Evolutionary conservation across 1,140 invertebrate species (phyloP).

Genomic region (Megalonaias nervosa): DNA sequence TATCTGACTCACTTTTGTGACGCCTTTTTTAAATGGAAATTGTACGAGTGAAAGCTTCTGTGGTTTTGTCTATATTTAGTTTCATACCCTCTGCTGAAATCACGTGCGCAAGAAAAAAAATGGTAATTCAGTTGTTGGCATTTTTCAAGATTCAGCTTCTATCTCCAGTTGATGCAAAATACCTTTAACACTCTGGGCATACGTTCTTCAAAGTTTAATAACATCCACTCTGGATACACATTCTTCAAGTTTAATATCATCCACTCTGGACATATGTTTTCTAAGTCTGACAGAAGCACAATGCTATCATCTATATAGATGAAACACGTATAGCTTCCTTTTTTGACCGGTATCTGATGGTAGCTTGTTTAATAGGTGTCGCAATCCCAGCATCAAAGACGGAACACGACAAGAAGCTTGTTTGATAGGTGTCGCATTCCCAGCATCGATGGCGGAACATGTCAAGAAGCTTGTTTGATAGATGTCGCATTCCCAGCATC

Average conservation of each 20-base stretch:
- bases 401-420: neutral
- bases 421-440: neutral
- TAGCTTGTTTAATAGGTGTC: conserved; percentile 16
- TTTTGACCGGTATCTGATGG: conserved; percentile 65
- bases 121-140: conserved; percentile 31
- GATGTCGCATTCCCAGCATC: neutral
- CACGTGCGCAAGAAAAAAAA: conserved; percentile 36
- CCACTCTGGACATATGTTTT: neutral
- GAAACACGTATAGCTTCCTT: conserved; percentile 30
- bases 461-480: neutral
- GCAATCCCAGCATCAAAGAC: neutral
- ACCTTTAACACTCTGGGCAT: too few relatives aligned
- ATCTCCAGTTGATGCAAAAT: conserved; percentile 2
- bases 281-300: neutral
- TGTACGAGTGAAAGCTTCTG: neutral
- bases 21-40: conserved; percentile 29
- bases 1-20: conserved; percentile 33
- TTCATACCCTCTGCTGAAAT: conserved; percentile 18
- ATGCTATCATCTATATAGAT: conserved; percentile 23
- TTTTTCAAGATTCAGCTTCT: conserved; percentile 34
- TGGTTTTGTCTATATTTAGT: conserved; percentile 7
- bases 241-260: neutral
- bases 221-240: too few relatives aligned
- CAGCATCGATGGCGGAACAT: neutral
- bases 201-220: too few relatives aligned